These are phyloP conservation scores for Chaetodon auriga DNA, from an alignment of 2,113 vertebrate genomes.

Conservation along the genomic window DNA sequence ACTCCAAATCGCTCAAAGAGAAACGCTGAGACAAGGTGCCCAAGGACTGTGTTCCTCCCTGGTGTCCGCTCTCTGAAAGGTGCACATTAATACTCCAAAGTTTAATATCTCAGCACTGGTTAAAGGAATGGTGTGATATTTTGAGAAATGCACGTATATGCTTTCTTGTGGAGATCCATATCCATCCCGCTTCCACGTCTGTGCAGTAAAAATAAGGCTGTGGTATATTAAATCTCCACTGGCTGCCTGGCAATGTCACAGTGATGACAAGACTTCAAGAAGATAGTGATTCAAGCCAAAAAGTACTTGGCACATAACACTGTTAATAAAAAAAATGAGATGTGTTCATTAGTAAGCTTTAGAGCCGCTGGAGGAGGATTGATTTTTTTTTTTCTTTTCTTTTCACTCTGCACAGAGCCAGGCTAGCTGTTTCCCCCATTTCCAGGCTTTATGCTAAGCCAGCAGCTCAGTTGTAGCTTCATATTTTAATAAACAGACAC, in stretches of 20 bases:
- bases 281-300: not conserved
- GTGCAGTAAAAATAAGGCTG: too few species aligned
- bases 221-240: not conserved
- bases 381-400: not conserved
- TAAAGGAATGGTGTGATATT: not conserved
- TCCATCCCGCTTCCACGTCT: not conserved
- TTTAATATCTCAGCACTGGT: not conserved
- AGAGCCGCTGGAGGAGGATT: not conserved
- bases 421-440: not conserved
- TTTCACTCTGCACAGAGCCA: not conserved
- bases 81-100: constrained; percentile 22
- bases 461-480: not conserved
- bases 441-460: not conserved
- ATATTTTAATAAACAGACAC: not conserved
- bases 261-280: not conserved
- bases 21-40: constrained; percentile 37
- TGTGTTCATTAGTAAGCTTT: not conserved
- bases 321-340: not conserved
- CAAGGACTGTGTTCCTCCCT: constrained; percentile 50
- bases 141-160: not conserved
- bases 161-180: not conserved
- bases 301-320: not conserved
- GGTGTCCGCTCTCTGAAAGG: constrained; percentile 75
- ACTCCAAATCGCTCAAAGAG: constrained; percentile 69
- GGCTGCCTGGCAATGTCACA: constrained; percentile 11